Conservation (phyloP, 2,888 invertebrate species). For the Petrolisthes manimaculis region DNA sequence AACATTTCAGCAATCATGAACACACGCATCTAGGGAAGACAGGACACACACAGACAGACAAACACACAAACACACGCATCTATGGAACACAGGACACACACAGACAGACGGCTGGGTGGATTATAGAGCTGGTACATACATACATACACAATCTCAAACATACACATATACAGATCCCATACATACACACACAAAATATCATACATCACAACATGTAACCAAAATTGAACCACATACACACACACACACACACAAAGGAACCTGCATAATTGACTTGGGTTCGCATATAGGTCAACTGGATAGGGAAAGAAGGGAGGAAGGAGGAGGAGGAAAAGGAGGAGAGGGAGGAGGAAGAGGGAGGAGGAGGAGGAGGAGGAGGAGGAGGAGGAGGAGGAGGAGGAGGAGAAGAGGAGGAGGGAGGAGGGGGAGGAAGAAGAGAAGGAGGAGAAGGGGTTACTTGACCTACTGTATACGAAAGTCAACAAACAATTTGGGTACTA, state of each 20-base stretch:
- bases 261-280: too few relatives aligned
- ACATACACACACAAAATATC: not conserved
- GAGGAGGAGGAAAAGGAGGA: too few relatives aligned
- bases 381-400: too few relatives aligned
- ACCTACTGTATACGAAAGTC: too few relatives aligned
- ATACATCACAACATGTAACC: not conserved
- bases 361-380: too few relatives aligned
- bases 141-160: not conserved
- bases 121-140: not conserved
- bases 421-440: too few relatives aligned
- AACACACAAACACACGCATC: not conserved
- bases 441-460: too few relatives aligned
- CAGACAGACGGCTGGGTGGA: not conserved
- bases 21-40: not conserved
- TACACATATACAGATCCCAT: not conserved
- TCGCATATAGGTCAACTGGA: too few relatives aligned
- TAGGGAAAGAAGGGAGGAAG: too few relatives aligned
- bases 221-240: not conserved
- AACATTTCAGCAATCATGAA: slow-evolving; percentile 36
- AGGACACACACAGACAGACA: not conserved
- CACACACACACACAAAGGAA: not conserved
- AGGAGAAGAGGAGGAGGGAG: too few relatives aligned
- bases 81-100: not conserved
- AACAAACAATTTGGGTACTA: too few relatives aligned
- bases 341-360: too few relatives aligned